These are phyloP conservation scores for Colostygia pectinataria DNA, from an alignment of 2,888 invertebrate species.

Conservation along the genomic window DNA sequence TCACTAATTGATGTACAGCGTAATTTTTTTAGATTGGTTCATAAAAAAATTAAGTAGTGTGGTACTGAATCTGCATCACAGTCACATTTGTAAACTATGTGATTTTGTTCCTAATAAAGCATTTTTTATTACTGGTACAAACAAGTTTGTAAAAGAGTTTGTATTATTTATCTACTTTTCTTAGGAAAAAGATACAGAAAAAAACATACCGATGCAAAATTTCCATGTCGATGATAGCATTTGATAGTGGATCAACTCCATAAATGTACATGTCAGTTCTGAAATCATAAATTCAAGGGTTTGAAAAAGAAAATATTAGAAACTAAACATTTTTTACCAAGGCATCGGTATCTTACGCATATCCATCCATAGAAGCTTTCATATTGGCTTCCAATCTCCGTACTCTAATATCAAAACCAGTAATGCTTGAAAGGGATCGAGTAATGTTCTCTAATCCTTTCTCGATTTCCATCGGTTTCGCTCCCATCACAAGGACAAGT, in stretches of 20 bases:
- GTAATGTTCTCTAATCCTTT: conserved; percentile 87
- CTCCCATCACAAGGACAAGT: conserved; percentile 89
- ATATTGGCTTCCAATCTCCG: conserved; percentile 90
- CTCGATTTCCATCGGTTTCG: conserved; percentile 90
- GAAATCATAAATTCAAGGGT: conserved; percentile 49
- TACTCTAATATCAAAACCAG: conserved; percentile 90
- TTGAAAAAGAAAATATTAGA: neutral
- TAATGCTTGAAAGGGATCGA: conserved; percentile 86
- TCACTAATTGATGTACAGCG: too few relatives aligned
- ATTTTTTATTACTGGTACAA: too few relatives aligned
- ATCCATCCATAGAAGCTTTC: conserved; percentile 85
- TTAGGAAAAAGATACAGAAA: conserved; percentile 3
- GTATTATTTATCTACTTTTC: too few relatives aligned
- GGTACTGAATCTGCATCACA: too few relatives aligned
- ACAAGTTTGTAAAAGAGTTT: too few relatives aligned
- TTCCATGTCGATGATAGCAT: conserved; percentile 91
- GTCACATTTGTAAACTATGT: too few relatives aligned
- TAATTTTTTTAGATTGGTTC: too few relatives aligned
- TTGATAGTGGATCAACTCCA: conserved; percentile 91
- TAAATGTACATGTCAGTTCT: conserved; percentile 94
- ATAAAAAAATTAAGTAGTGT: too few relatives aligned
- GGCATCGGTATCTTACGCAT: conserved; percentile 82
- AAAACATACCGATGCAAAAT: conserved; percentile 87
- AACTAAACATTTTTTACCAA: neutral
- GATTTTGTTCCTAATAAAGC: too few relatives aligned